Evolutionary conservation across 2,888 invertebrate genomes (phyloP).

Genomic region (Dascillus cervinus): DNA sequence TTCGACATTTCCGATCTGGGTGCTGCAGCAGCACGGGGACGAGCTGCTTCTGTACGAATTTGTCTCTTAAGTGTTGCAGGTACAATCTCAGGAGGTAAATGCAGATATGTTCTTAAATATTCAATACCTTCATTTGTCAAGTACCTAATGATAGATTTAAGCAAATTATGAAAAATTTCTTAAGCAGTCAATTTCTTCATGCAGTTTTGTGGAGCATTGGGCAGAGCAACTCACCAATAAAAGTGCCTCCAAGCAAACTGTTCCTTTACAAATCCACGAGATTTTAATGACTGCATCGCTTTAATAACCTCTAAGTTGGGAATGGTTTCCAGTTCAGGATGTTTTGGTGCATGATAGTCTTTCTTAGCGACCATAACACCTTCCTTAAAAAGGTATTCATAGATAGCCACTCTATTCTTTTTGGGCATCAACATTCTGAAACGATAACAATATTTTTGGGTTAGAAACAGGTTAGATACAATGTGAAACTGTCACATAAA

Average conservation of each 20-base stretch:
- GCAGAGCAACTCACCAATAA: slow-evolving; percentile 67
- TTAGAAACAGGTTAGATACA: not conserved
- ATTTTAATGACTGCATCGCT: slow-evolving; percentile 93
- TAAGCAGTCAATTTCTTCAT: not conserved
- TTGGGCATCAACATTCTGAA: slow-evolving; percentile 99
- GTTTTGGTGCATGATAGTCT: slow-evolving; percentile 96
- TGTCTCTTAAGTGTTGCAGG: slow-evolving; percentile 95
- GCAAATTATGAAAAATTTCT: not conserved
- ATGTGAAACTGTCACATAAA: not conserved
- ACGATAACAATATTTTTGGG: too few species aligned
- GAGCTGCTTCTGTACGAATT: slow-evolving; percentile 74
- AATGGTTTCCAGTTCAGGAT: slow-evolving; percentile 89
- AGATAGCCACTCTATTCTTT: slow-evolving; percentile 92
- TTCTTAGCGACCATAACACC: slow-evolving; percentile 99
- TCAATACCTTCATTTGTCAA: slow-evolving; percentile 98
- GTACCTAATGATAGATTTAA: slow-evolving; percentile 50
- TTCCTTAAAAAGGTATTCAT: slow-evolving; percentile 97
- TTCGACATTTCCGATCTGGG: slow-evolving; percentile 61
- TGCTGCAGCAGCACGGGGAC: slow-evolving; percentile 65
- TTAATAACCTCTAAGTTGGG: slow-evolving; percentile 98
- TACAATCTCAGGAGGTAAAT: slow-evolving; percentile 97
- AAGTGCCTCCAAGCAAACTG: slow-evolving; percentile 99
- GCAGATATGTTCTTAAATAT: slow-evolving; percentile 89
- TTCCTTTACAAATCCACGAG: slow-evolving; percentile 95
- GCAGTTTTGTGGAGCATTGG: not conserved